A percentile compares a stretch with the other conserved stretches of the same genome.
Conservation (phyloP, 2,797 vertebrate genomes). For the Leuciscus waleckii region DNA sequence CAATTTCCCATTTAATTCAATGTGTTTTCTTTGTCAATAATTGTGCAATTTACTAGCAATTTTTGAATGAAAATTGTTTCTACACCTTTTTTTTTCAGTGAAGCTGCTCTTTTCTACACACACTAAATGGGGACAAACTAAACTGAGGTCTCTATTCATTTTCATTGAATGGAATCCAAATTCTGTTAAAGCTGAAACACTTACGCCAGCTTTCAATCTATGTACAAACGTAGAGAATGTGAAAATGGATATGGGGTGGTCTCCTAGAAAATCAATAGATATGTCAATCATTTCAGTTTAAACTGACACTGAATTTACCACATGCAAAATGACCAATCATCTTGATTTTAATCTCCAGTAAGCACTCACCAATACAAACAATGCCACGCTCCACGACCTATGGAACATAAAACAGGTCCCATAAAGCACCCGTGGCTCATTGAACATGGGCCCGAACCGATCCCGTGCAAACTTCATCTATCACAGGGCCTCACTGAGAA, state of each 20-base stretch:
- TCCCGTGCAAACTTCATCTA: constrained; percentile 50
- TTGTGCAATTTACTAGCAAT: background rate
- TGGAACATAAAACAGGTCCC: constrained; percentile 13
- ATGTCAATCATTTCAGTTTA: background rate
- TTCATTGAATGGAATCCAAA: background rate
- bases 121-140: background rate
- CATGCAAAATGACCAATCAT: background rate
- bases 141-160: background rate
- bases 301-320: background rate
- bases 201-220: background rate
- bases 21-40: background rate
- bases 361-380: constrained; percentile 8
- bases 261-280: constrained; percentile 12
- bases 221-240: background rate
- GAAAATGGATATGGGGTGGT: background rate
- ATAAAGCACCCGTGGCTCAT: background rate
- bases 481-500: constrained; percentile 50
- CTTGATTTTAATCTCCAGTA: background rate
- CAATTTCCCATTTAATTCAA: background rate
- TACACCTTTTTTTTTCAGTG: background rate
- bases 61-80: no score
- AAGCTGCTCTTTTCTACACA: background rate
- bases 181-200: background rate
- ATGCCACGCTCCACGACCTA: background rate
- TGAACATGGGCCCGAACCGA: constrained; percentile 37